Base-by-base conservation (phyloP, 2,797 vertebrate genomes). In the Coracias cyanogaster region DNA sequence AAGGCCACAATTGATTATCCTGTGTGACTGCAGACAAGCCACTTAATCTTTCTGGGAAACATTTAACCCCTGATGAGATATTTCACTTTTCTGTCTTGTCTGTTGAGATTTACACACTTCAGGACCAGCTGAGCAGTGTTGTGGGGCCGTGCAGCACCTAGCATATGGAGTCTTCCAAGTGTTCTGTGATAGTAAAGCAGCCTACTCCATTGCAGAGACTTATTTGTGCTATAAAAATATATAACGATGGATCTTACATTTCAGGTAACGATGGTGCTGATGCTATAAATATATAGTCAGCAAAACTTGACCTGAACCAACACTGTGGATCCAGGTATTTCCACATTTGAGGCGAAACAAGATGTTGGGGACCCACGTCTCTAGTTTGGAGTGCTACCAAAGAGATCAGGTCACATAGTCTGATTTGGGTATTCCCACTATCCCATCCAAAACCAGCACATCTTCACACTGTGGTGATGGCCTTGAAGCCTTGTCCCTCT, bases 311-410 rank as follows among this genome's bases (percentile, higher is more conserved):
- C 19, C 57, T 74, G 33, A 80, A 54, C 25, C 31, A 45, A 43
- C 7, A 12, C 10, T 37, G 12, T 7, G 4, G 69, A 54, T 72
- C 24, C 28, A 77, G 26, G 17, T 88, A 37, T 41, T 85, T 82
- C 66, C 29, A 20, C 9, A 55, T 77, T 7, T 80, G 35, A 24
- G 31, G 25, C 79, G 24, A 84, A 66, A n/a, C 0, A 1, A 60
- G 29, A 9, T 64, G 15, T 70, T 60, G 62, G 60, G 48, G 31
- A 45, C 28, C 37, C 29, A 11, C 12, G 29, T 33, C 31, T 61
- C n/a, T 54, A 54, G 25, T 82, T 70, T 0, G 0, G 17, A 39
- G 26, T 24, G 10, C 18, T 70, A 25, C 9, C 35, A 37, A 51
- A 52, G 51, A 80, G 24, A 52, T 66, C 33, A 4, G 2, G 29